Evolutionary conservation across 2,113 vertebrate species (phyloP).

Genomic region (Callipepla squamata): DNA sequence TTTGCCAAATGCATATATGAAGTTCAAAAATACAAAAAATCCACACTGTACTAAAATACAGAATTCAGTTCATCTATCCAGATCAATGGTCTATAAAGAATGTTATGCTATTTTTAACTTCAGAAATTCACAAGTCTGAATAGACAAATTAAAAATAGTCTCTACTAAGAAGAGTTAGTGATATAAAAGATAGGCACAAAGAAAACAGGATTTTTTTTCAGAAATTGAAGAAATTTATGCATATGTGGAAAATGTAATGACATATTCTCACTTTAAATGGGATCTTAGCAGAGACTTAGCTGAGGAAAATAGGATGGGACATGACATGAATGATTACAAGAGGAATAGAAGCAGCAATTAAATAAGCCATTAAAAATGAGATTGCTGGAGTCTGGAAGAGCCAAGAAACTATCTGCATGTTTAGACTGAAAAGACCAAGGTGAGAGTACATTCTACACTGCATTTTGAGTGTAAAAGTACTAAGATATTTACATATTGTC

Average conservation of each 20-base stretch:
- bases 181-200: neutral
- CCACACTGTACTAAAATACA: neutral
- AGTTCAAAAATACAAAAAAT: neutral
- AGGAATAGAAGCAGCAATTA: neutral
- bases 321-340: neutral
- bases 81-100: neutral
- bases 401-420: neutral
- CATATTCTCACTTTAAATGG: neutral
- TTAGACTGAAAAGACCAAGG: neutral
- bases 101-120: neutral
- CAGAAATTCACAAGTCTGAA: neutral
- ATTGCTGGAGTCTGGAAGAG: neutral
- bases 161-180: neutral
- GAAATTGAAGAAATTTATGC: neutral
- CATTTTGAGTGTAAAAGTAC: neutral
- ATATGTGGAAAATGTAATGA: neutral
- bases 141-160: neutral
- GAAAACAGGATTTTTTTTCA: neutral
- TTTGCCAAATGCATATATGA: neutral
- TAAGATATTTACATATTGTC: neutral
- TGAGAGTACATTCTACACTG: neutral
- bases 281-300: neutral
- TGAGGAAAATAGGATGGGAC: neutral
- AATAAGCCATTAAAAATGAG: slow-evolving; percentile 3
- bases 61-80: neutral